These are phyloP conservation scores for Chaunax sp. DNA, from an alignment of 2,797 vertebrate genomes.

Conservation along the genomic window DNA sequence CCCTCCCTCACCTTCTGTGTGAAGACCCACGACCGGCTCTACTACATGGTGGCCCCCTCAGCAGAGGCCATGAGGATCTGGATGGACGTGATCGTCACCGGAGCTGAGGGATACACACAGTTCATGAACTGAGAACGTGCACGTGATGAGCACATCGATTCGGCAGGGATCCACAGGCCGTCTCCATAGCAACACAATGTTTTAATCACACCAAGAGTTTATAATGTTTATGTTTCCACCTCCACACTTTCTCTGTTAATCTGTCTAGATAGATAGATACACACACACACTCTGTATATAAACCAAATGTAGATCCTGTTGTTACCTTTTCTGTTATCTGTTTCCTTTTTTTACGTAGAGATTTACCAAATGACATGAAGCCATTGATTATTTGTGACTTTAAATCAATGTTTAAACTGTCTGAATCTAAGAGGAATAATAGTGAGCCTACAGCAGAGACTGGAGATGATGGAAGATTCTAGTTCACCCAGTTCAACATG, in stretches of 20 bases:
- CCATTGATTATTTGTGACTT: constrained; percentile 65
- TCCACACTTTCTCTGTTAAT: constrained; percentile 66
- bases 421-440: constrained; percentile 20
- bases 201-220: constrained; percentile 56
- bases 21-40: constrained; percentile 96
- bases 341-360: constrained; percentile 55
- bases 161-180: constrained; percentile 57
- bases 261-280: constrained; percentile 72
- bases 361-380: constrained; percentile 80
- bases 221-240: constrained; percentile 56
- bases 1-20: constrained; percentile 95
- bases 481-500: too few relatives aligned
- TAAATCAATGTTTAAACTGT: constrained; percentile 30
- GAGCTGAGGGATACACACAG: constrained; percentile 96
- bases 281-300: constrained; percentile 70
- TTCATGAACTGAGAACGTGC: constrained; percentile 88
- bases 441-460: too few relatives aligned
- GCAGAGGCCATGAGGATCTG: constrained; percentile 97
- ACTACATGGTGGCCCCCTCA: constrained; percentile 95
- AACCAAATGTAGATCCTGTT: constrained; percentile 80
- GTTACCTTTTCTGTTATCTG: constrained; percentile 65
- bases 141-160: constrained; percentile 31
- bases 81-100: constrained; percentile 98
- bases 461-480: too few relatives aligned
- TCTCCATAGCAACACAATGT: constrained; percentile 37